Evolutionary conservation across 2,113 vertebrate species (phyloP), one percentile per base, ranked within the genome.

Genomic region (Syngnathus floridae): DNA sequence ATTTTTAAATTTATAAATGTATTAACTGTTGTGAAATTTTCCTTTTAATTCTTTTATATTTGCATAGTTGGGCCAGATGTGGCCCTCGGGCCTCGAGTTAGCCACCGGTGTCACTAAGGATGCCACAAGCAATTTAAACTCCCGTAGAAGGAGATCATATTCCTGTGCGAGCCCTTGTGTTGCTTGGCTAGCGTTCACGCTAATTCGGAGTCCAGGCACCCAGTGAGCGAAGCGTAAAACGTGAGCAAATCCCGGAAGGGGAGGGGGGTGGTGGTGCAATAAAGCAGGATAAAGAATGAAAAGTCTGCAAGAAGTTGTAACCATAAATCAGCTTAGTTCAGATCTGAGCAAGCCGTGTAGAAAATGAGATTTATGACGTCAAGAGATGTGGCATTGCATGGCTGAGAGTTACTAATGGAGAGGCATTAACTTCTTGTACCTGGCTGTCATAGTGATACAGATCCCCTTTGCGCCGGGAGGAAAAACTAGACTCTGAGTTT

Each of bases 141-240:
- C 80, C 72, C 22, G n/a, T 35, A 55, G 52, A 73, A 80, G 81
- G 62, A 61, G 69, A 78, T 81, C 63, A 55, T 55, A 78, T 75
- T 70, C 76, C 60, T 73, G 31, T 63, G 31, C 59, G 62, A 74
- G 49, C 64, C 56, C 37, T 4, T 72, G 62, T 69, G 66, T 66
- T 81, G 71, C 62, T 84, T 82, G 83, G 76, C 74, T 69, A 37
- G 55, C 38, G 26, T 52, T 48, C 13, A 52, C 45, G 72, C 67
- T 83, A 84, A 89, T 74, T 80, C 74, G 76, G 79, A 78, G 75
- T 77, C 76, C 78, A 88, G 86, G 84, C 79, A 83, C 83, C 78
- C 77, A 74, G 61, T 79, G 70, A 66, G 63, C 63, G 64, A 54
- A 49, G 69, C 82, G 78, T 5, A 66, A 77, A 78, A 76, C 71